Conservation (phyloP, 2,113 vertebrate species). For the Pollachius pollachius region DNA sequence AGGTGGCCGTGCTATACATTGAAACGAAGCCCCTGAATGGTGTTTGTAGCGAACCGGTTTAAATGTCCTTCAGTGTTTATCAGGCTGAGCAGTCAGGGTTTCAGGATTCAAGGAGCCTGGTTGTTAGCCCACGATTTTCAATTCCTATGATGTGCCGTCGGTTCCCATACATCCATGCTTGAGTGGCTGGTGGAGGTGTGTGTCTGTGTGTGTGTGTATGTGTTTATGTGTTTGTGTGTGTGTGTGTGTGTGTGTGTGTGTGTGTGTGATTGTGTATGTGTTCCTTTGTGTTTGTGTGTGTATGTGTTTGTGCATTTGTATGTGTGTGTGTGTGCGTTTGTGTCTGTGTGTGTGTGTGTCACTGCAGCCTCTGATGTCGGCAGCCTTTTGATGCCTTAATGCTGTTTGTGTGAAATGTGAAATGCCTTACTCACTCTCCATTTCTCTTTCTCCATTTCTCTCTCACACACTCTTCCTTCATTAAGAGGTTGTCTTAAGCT, state of each 20-base stretch:
- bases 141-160: conserved; percentile 33
- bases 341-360: conserved; percentile 28
- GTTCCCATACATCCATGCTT: conserved; percentile 43
- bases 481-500: conserved; percentile 72
- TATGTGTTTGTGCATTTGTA: conserved; percentile 2
- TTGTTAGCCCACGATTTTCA: conserved; percentile 35
- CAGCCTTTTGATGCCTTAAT: conserved; percentile 52
- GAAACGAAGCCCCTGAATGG: conserved; percentile 28
- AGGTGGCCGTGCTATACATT: conserved; percentile 12
- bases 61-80: conserved; percentile 22
- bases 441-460: conserved; percentile 1
- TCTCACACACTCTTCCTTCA: conserved; percentile 46
- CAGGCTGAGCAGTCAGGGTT: conserved; percentile 26
- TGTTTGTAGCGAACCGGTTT: conserved; percentile 27
- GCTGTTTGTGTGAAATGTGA: conserved; percentile 36
- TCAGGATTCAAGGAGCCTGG: conserved; percentile 22
- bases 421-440: conserved; percentile 15
- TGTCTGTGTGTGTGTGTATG: conserved; percentile 6
- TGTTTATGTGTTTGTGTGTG: conserved; percentile 32
- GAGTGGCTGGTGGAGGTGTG: conserved; percentile 18
- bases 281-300: no score
- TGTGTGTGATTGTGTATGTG: background rate
- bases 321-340: conserved; percentile 33
- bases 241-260: conserved; percentile 35
- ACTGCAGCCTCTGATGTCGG: conserved; percentile 28